Conservation (phyloP, 2,113 vertebrate species). For the Odontophorus gujanensis region DNA sequence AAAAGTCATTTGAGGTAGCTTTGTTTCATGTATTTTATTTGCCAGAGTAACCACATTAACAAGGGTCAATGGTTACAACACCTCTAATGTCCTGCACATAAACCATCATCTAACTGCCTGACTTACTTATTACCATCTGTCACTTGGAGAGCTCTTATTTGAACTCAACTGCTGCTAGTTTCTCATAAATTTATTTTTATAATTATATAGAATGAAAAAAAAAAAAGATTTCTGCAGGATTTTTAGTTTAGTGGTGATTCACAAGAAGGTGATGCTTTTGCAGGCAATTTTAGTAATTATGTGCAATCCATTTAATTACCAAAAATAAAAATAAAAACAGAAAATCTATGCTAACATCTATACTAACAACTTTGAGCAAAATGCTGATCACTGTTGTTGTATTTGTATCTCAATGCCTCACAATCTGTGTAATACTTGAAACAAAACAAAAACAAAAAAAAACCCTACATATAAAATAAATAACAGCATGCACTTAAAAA, state of each 20-base stretch:
- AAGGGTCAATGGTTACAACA: slow-evolving; percentile 56
- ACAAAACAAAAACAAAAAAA: too few relatives aligned
- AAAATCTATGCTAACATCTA: background rate
- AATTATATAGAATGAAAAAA: slow-evolving; percentile 28
- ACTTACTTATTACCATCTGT: slow-evolving; percentile 72
- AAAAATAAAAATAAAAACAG: background rate
- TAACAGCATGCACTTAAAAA: slow-evolving; percentile 57
- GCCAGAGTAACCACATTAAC: slow-evolving; percentile 40
- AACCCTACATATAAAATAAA: slow-evolving; percentile 56
- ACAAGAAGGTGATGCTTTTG: background rate
- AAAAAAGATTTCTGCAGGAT: background rate
- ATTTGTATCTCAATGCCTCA: background rate
- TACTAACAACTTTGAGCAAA: background rate
- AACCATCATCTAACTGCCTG: slow-evolving; percentile 59
- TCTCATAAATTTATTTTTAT: slow-evolving; percentile 56
- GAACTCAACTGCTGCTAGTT: slow-evolving; percentile 15
- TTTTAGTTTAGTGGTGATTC: background rate
- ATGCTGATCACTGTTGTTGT: background rate
- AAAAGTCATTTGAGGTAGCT: slow-evolving; percentile 25
- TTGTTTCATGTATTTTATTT: slow-evolving; percentile 53
- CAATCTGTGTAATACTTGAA: slow-evolving; percentile 34
- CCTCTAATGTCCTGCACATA: slow-evolving; percentile 64
- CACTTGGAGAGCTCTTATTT: slow-evolving; percentile 43
- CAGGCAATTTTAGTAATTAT: background rate
- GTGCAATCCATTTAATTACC: background rate